phyloP scores from a whole-genome alignment of 2,113 vertebrate genomes.

The Spheniscus mendiculus region DNA sequence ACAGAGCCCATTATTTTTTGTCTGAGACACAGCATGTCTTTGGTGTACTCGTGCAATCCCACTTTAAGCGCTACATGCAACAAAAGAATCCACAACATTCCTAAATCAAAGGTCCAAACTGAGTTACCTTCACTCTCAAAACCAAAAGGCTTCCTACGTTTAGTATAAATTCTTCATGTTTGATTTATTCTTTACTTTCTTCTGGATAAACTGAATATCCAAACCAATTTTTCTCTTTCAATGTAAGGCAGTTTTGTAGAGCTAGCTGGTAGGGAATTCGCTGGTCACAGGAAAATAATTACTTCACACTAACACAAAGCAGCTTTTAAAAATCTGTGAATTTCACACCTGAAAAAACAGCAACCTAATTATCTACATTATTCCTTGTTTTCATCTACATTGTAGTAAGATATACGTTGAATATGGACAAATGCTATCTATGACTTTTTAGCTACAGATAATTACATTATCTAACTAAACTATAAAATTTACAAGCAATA shows the following conservation, averaged over 20 bases:
- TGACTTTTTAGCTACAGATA: not conserved
- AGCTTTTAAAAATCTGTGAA: not conserved
- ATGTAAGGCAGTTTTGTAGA: not conserved
- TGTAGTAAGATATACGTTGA: not conserved
- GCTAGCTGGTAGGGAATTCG: not conserved
- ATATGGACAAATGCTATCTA: not conserved
- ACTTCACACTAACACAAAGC: not conserved
- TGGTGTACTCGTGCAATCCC: not conserved
- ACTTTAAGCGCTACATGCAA: not conserved
- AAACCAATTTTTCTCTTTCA: not conserved
- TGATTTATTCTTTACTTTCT: not conserved
- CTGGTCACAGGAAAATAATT: not conserved
- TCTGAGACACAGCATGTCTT: not conserved
- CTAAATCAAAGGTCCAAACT: not conserved
- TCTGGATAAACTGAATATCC: not conserved
- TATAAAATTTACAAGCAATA: not conserved
- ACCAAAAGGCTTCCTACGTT: not conserved
- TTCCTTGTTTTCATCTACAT: not conserved
- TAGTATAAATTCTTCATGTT: not conserved
- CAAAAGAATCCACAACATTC: not conserved
- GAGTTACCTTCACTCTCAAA: not conserved
- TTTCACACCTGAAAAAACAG: not conserved
- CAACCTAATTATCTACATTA: not conserved
- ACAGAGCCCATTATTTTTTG: not conserved
- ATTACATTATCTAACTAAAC: not conserved